Evolutionary conservation across 2,888 invertebrate species (phyloP).

Genomic region (Polydrusus cervinus): DNA sequence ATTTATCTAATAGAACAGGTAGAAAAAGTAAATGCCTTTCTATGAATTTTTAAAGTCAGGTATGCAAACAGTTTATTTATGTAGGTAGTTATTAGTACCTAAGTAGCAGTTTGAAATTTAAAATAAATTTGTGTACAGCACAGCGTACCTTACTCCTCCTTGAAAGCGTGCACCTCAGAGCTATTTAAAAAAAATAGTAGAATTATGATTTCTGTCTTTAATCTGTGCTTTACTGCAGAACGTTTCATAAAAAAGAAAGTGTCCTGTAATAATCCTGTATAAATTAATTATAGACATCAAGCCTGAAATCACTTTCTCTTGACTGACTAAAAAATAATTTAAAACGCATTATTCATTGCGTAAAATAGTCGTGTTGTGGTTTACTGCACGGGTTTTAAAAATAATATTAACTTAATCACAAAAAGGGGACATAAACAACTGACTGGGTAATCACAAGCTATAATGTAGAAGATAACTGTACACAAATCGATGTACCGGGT

Average conservation of each 20-base stretch:
- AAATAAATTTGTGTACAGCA: too few relatives aligned
- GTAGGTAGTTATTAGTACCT: too few relatives aligned
- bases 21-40: neutral
- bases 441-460: too few relatives aligned
- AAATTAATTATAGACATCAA: slow-evolving; percentile 14
- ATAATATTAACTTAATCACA: neutral
- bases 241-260: slow-evolving; percentile 23
- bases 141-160: too few relatives aligned
- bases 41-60: too few relatives aligned
- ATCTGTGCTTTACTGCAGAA: neutral
- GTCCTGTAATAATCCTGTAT: neutral
- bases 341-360: slow-evolving; percentile 16
- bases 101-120: too few relatives aligned
- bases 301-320: slow-evolving; percentile 11
- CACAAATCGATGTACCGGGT: too few relatives aligned
- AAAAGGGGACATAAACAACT: too few relatives aligned
- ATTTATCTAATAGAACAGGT: neutral
- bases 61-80: too few relatives aligned
- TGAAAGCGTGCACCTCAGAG: too few relatives aligned
- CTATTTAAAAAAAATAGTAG: neutral
- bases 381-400: neutral
- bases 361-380: neutral
- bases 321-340: slow-evolving; percentile 6
- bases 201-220: neutral
- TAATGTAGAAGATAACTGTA: too few relatives aligned